phyloP scores from a whole-genome alignment of 1,140 invertebrate genomes.

The Paraescarpia echinospica region DNA sequence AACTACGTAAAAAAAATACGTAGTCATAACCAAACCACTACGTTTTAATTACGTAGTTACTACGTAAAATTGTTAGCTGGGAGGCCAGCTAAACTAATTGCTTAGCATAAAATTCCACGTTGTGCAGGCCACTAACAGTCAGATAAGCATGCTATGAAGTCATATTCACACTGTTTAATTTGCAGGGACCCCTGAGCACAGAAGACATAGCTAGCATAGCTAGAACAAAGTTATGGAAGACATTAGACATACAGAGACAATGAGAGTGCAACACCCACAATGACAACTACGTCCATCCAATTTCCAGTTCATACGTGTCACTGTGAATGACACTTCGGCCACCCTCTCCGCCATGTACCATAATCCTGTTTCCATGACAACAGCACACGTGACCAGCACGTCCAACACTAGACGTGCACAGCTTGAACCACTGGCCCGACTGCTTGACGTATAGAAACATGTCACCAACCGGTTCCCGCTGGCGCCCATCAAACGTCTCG shows the following conservation, averaged over 20 bases:
- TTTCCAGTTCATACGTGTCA: conserved; percentile 7
- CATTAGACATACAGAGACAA: not conserved
- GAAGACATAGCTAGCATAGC: not conserved
- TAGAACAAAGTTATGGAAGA: not conserved
- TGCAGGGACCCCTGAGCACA: too few species aligned
- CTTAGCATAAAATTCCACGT: too few species aligned
- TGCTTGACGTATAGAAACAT: conserved; percentile 45
- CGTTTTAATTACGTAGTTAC: too few species aligned
- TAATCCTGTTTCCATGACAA: conserved; percentile 36
- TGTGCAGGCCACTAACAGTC: too few species aligned
- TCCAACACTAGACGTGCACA: conserved; percentile 37
- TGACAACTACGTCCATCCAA: not conserved
- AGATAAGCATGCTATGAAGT: too few species aligned
- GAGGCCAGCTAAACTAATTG: too few species aligned
- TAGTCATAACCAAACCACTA: too few species aligned
- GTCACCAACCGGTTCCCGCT: conserved; percentile 48
- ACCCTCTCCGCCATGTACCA: conserved; percentile 51
- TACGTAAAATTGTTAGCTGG: too few species aligned
- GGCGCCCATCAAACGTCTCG: conserved; percentile 53
- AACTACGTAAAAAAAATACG: too few species aligned
- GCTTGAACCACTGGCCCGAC: conserved; percentile 37
- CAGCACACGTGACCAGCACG: conserved; percentile 49
- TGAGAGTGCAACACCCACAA: not conserved
- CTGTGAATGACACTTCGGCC: conserved; percentile 10
- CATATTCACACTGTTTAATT: too few species aligned